phyloP scores from a whole-genome alignment of 2,888 invertebrate genomes.

The Dynastes maya region DNA sequence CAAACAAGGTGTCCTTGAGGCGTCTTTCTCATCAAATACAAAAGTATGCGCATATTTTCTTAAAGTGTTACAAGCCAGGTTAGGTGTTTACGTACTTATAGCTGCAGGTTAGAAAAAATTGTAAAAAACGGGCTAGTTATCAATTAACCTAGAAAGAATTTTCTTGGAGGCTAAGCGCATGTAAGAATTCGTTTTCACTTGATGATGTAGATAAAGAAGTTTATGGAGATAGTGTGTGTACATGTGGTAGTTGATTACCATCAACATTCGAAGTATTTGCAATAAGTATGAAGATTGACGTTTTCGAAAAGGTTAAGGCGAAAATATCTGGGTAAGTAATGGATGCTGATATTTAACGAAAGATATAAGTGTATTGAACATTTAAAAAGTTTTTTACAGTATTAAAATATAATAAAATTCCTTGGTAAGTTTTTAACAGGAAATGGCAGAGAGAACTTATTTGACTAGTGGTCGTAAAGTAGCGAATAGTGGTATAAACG shows the following conservation, averaged over 20 bases:
- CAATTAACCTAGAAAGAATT: slow-evolving; percentile 37
- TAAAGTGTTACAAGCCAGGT: slow-evolving; percentile 19
- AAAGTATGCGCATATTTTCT: slow-evolving; percentile 21
- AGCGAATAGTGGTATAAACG: too few relatives aligned
- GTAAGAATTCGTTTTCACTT: slow-evolving; percentile 35
- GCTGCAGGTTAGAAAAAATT: slow-evolving; percentile 21
- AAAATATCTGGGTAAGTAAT: too few relatives aligned
- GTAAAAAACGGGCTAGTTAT: slow-evolving; percentile 10
- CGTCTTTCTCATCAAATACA: background rate
- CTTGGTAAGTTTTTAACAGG: too few relatives aligned
- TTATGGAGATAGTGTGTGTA: background rate
- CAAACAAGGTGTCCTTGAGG: slow-evolving; percentile 16
- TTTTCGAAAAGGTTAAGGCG: too few relatives aligned
- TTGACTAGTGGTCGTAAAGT: too few relatives aligned
- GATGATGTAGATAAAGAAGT: slow-evolving; percentile 11
- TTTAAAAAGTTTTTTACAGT: too few relatives aligned
- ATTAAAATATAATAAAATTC: too few relatives aligned
- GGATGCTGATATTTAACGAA: too few relatives aligned
- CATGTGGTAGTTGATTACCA: background rate
- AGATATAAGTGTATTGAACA: too few relatives aligned
- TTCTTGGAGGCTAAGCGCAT: slow-evolving; percentile 15
- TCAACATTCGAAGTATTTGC: too few relatives aligned
- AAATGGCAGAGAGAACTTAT: too few relatives aligned
- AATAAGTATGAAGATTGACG: too few relatives aligned
- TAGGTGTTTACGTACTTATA: slow-evolving; percentile 25